phyloP scores from a whole-genome alignment of 2,888 invertebrate genomes.

The Pristionchus fissidentatus region DNA sequence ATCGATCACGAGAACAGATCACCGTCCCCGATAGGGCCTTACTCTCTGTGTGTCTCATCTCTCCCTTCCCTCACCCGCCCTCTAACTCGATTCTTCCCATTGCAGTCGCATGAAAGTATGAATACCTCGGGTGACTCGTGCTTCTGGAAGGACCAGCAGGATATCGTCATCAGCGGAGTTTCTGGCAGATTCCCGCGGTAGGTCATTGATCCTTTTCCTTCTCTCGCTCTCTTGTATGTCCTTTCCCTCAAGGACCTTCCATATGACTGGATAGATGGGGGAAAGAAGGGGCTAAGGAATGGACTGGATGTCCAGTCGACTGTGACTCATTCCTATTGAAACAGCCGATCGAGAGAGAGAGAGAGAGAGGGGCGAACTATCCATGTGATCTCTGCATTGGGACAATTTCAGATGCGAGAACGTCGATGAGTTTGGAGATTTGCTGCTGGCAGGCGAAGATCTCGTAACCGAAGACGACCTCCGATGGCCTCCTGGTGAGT shows the following conservation, averaged over 20 bases:
- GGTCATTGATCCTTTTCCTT: slow-evolving; percentile 9
- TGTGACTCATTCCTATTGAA: not conserved
- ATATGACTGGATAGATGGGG: not conserved
- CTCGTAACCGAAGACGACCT: slow-evolving; percentile 92
- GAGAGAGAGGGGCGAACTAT: too few species aligned
- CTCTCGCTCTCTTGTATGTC: not conserved
- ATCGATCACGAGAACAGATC: slow-evolving; percentile 46
- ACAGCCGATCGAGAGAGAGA: too few species aligned
- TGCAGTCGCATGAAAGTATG: slow-evolving; percentile 70
- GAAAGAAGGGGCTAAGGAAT: not conserved
- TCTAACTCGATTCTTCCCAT: slow-evolving; percentile 30
- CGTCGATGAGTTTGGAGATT: slow-evolving; percentile 92
- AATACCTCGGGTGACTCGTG: slow-evolving; percentile 61
- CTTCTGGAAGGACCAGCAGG: slow-evolving; percentile 76
- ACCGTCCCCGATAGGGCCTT: slow-evolving; percentile 22
- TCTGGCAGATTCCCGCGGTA: slow-evolving; percentile 84
- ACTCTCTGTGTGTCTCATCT: not conserved
- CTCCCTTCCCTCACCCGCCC: not conserved
- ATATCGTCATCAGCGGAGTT: slow-evolving; percentile 78
- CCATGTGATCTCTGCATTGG: not conserved
- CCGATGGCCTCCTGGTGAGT: slow-evolving; percentile 85
- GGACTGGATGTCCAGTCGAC: not conserved
- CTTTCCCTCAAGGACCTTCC: not conserved
- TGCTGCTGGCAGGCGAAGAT: slow-evolving; percentile 91
- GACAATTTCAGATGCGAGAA: slow-evolving; percentile 83